phyloP scores from a whole-genome alignment of 2,113 vertebrate species.

The Oncorhynchus clarkii region DNA sequence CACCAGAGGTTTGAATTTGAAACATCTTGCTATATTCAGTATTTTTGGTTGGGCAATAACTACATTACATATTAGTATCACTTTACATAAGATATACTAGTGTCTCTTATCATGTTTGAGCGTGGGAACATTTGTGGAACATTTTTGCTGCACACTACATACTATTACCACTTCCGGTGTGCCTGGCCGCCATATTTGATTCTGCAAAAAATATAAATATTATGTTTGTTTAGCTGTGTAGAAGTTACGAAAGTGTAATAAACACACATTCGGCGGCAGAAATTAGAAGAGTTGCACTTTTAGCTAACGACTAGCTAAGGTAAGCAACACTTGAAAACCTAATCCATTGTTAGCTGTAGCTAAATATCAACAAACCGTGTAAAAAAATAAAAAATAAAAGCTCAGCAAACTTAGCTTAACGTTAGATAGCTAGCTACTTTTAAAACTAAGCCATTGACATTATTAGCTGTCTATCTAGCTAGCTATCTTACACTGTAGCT shows the following conservation, averaged over 20 bases:
- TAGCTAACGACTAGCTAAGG: background rate
- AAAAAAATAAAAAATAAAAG: too few relatives aligned
- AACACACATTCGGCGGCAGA: background rate
- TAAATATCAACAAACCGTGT: background rate
- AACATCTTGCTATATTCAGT: too few relatives aligned
- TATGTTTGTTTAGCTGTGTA: constrained; percentile 9
- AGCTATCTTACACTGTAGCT: background rate
- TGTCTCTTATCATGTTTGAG: too few relatives aligned
- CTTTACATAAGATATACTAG: too few relatives aligned
- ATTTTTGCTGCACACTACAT: background rate
- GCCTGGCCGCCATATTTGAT: constrained; percentile 19
- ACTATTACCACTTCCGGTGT: background rate
- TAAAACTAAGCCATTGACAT: background rate
- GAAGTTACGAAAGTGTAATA: constrained; percentile 10
- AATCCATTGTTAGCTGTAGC: background rate
- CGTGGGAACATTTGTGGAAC: background rate
- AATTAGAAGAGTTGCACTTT: background rate
- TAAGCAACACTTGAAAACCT: background rate
- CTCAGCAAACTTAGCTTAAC: background rate
- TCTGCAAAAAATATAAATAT: constrained; percentile 18
- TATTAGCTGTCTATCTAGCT: too few relatives aligned
- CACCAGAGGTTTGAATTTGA: background rate
- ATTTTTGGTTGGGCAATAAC: too few relatives aligned
- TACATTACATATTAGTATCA: too few relatives aligned
- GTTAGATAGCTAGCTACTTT: background rate